Conservation (phyloP, 2,797 vertebrate species). For the Aphelocoma californica region DNA sequence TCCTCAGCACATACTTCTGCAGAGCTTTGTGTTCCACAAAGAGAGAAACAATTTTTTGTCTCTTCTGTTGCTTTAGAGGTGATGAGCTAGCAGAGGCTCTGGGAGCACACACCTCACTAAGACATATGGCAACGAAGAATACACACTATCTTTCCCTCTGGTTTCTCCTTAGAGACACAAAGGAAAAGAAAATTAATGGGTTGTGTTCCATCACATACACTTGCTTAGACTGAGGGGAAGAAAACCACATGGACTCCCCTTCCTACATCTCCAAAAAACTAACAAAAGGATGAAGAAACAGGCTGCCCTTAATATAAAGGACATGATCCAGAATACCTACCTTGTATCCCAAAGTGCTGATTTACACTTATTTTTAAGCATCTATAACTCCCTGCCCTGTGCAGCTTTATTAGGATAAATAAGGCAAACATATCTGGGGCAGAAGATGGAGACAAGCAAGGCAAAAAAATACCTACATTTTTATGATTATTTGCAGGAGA, state of each 20-base stretch:
- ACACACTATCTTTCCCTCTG: background rate
- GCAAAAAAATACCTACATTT: background rate
- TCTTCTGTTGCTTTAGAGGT: background rate
- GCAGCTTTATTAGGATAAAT: background rate
- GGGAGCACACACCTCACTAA: background rate
- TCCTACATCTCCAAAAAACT: background rate
- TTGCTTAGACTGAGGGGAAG: background rate
- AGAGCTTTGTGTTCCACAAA: background rate
- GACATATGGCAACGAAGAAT: background rate
- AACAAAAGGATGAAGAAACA: background rate
- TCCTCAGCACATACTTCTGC: background rate
- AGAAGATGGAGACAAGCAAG: background rate
- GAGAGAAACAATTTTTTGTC: background rate
- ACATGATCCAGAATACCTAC: background rate
- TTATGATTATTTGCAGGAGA: background rate
- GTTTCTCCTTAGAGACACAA: background rate
- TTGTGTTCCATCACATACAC: background rate
- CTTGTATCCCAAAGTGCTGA: background rate
- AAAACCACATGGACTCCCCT: background rate
- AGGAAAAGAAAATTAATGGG: background rate
- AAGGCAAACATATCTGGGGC: background rate
- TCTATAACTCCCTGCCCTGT: background rate
- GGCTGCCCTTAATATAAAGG: background rate
- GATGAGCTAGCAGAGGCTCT: background rate
- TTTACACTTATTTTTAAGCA: background rate